Percentiles rank a stretch among this genome's conserved stretches.
Evolutionary conservation across 2,888 invertebrate genomes (phyloP).

Genomic region (Drosophila melanosoma): DNA sequence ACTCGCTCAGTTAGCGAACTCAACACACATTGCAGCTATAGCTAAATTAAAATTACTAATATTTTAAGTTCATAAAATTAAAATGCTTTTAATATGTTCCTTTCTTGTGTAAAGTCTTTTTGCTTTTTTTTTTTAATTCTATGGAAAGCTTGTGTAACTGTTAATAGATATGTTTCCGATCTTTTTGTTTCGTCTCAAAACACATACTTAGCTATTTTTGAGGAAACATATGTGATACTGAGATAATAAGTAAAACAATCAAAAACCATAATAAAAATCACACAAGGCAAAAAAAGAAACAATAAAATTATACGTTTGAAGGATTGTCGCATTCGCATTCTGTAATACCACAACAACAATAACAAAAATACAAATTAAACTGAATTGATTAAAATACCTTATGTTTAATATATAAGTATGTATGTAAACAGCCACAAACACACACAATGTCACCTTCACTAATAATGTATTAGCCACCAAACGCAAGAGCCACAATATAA

Average conservation of each 20-base stretch:
- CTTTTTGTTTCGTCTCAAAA: conserved; percentile 50
- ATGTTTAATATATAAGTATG: conserved; percentile 22
- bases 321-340: conserved; percentile 50
- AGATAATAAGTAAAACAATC: conserved; percentile 82
- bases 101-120: conserved; percentile 50
- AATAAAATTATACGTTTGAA: conserved; percentile 15
- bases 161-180: conserved; percentile 74
- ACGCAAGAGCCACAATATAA: conserved; percentile 26
- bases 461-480: conserved; percentile 19
- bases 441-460: background rate
- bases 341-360: conserved; percentile 18
- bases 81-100: conserved; percentile 58
- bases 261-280: conserved; percentile 21
- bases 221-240: conserved; percentile 83
- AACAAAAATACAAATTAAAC: conserved; percentile 25
- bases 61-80: conserved; percentile 43
- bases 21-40: conserved; percentile 49
- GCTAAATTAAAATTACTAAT: conserved; percentile 42
- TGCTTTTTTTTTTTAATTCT: conserved; percentile 25
- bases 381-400: conserved; percentile 40
- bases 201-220: conserved; percentile 47
- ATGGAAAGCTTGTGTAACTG: conserved; percentile 58
- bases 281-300: conserved; percentile 26
- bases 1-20: conserved; percentile 24
- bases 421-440: conserved; percentile 18